A percentile compares a stretch with the other conserved stretches of the same genome.
Evolutionary conservation across 2,113 vertebrate species (phyloP).

Genomic region (Gymnobelideus leadbeateri): DNA sequence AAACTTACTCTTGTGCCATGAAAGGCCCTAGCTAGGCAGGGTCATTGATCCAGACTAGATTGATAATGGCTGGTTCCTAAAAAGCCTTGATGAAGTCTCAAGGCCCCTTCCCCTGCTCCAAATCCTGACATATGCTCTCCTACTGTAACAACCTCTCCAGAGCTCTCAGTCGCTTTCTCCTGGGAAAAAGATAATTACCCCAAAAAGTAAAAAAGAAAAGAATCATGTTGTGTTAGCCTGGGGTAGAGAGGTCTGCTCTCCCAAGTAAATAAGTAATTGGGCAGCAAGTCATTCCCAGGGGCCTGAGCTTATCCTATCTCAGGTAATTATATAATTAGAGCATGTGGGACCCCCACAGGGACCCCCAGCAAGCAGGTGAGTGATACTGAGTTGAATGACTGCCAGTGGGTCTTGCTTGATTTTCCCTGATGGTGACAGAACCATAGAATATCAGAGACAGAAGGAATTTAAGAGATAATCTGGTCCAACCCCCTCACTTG

Average conservation of each 20-base stretch:
- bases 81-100: background rate
- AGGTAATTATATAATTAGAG: background rate
- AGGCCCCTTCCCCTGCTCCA: background rate
- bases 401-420: background rate
- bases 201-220: background rate
- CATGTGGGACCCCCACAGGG: background rate
- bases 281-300: background rate
- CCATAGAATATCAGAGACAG: background rate
- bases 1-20: background rate
- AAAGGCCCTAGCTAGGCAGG: background rate
- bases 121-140: background rate
- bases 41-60: background rate
- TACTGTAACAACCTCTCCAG: background rate
- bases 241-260: background rate
- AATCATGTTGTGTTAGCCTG: background rate
- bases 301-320: background rate
- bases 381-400: background rate
- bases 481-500: background rate
- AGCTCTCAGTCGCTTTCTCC: background rate
- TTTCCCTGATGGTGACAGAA: background rate
- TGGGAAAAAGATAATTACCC: background rate
- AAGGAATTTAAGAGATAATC: background rate
- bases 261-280: background rate
- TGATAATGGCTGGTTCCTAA: background rate
- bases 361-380: background rate